Conservation (phyloP, 1,140 invertebrate genomes). For the Pararge aegeria region DNA sequence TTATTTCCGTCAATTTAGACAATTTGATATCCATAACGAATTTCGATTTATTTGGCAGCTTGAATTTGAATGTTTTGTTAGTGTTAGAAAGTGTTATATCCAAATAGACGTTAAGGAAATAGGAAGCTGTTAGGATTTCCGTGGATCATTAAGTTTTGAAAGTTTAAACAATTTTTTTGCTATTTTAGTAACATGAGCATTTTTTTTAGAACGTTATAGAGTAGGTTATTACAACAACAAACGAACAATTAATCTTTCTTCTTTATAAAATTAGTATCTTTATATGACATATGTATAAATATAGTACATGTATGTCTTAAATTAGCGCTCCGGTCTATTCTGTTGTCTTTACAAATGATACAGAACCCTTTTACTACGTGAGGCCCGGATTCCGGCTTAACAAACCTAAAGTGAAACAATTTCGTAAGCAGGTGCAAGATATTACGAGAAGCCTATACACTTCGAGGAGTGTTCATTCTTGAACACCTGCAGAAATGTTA, state of each 20-base stretch:
- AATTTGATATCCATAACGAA: background rate
- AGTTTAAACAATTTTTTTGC: background rate
- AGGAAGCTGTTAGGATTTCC: background rate
- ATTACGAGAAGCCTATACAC: background rate
- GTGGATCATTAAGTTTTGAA: background rate
- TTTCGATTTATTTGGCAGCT: background rate
- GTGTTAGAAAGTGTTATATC: background rate
- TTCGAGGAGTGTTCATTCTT: background rate
- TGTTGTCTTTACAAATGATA: background rate
- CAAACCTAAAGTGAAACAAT: background rate
- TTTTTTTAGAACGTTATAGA: no score
- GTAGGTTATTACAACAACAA: no score
- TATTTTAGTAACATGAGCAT: no score
- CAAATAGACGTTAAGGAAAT: background rate
- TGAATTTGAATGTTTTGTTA: background rate
- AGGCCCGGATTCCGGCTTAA: background rate
- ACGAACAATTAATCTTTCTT: no score
- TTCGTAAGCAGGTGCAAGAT: slow-evolving; percentile 4
- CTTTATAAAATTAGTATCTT: no score
- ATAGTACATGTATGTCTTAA: no score
- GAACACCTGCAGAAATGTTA: background rate
- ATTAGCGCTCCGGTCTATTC: no score
- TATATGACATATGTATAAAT: no score
- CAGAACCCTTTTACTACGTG: background rate
- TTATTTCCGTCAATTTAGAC: no score